These are phyloP conservation scores for Mystacornis crossleyi DNA, from an alignment of 2,113 vertebrate species.

Conservation along the genomic window DNA sequence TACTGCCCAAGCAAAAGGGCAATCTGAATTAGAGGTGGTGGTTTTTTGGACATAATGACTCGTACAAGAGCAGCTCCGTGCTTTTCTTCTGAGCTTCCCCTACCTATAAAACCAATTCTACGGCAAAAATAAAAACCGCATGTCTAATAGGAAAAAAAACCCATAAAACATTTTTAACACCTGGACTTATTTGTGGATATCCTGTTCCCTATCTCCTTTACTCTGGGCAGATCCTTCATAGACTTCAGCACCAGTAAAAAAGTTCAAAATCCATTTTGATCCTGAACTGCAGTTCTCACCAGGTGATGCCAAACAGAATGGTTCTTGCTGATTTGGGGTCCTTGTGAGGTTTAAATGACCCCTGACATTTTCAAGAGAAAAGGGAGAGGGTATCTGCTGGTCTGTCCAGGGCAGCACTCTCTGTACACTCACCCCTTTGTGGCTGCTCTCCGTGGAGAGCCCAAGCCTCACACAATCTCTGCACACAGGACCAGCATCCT, in stretches of 20 bases:
- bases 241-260: neutral
- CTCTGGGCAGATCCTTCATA: too few species aligned
- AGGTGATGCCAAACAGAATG: fast-evolving
- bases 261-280: neutral
- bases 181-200: neutral
- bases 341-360: neutral
- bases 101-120: neutral
- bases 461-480: neutral
- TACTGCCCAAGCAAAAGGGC: neutral
- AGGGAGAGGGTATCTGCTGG: neutral
- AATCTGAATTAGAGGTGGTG: neutral
- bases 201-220: neutral
- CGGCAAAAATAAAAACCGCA: neutral
- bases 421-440: fast-evolving
- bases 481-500: neutral
- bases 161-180: neutral
- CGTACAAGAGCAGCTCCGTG: neutral
- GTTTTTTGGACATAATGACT: neutral
- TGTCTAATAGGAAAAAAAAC: neutral
- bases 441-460: neutral
- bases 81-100: neutral
- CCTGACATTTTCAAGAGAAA: neutral
- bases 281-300: neutral
- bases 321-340: neutral
- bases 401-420: neutral